Conservation (phyloP, 2,113 vertebrate genomes). For the Himantopus leucocephalus region DNA sequence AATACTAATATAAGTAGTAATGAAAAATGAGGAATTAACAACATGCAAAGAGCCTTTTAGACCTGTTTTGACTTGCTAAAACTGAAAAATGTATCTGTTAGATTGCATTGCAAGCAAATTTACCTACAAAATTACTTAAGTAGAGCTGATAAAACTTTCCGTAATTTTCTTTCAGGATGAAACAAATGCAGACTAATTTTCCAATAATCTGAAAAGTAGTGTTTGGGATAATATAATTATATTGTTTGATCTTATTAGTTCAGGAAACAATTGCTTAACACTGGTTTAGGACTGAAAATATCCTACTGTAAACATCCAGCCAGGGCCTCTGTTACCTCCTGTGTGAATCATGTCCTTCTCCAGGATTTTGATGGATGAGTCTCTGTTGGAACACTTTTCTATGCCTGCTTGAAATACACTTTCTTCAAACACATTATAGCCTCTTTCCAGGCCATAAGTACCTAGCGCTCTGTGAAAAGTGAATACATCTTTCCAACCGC, state of each 20-base stretch:
- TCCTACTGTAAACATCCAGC: background rate
- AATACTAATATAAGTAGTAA: background rate
- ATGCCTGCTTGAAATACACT: constrained; percentile 25
- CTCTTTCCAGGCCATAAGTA: constrained; percentile 52
- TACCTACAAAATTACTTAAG: background rate
- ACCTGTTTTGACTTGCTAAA: background rate
- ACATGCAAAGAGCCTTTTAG: background rate
- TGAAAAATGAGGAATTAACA: background rate
- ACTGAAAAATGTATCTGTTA: background rate
- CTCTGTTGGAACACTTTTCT: constrained; percentile 24
- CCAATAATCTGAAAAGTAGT: background rate
- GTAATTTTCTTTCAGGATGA: background rate
- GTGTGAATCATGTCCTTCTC: background rate
- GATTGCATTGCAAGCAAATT: background rate
- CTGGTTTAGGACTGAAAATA: background rate
- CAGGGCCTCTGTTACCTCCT: background rate
- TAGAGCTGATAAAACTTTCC: background rate
- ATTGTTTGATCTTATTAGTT: background rate
- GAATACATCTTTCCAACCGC: constrained; percentile 48
- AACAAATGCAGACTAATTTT: background rate
- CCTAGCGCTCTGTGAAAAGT: constrained; percentile 56
- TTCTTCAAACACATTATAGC: constrained; percentile 22
- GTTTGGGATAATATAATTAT: background rate
- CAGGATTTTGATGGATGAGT: constrained; percentile 15
- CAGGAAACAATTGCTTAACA: background rate